Conservation (phyloP, 2,797 vertebrate genomes). For the Phataginus tetradactyla region DNA sequence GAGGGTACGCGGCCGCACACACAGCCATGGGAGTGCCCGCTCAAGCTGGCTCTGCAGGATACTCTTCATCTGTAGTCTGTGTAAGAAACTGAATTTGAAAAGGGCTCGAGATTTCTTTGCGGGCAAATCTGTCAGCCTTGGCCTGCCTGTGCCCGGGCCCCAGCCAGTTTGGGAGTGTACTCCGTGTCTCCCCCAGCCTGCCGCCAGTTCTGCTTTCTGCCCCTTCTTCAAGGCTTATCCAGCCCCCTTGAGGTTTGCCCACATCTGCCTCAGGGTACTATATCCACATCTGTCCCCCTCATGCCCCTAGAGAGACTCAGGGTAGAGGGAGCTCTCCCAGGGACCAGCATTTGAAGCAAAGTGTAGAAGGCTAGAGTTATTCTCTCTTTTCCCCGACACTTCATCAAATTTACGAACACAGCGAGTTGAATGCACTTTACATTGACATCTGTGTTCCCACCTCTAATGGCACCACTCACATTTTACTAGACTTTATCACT, state of each 20-base stretch:
- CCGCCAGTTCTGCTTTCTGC: not conserved
- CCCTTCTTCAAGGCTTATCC: not conserved
- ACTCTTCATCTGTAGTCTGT: not conserved
- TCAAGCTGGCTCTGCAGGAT: too few relatives aligned
- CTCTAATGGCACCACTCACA: not conserved
- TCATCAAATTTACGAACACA: too few relatives aligned
- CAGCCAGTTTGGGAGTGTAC: fast-evolving
- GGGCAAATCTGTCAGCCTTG: not conserved
- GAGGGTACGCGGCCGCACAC: too few relatives aligned
- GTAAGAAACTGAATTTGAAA: not conserved
- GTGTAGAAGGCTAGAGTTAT: not conserved
- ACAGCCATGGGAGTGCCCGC: too few relatives aligned
- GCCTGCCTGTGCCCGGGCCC: not conserved
- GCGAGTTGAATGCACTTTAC: not conserved
- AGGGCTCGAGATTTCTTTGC: not conserved
- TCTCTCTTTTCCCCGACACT: not conserved
- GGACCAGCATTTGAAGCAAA: not conserved
- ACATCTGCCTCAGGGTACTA: not conserved
- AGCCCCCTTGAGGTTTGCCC: not conserved
- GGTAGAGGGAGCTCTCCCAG: not conserved
- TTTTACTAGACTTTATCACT: not conserved
- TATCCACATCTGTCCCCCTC: not conserved
- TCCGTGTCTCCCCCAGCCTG: not conserved
- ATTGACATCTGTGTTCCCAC: not conserved
- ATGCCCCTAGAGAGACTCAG: not conserved